phyloP scores from a whole-genome alignment of 2,888 invertebrate species.

The Dermolepida albohirtum region DNA sequence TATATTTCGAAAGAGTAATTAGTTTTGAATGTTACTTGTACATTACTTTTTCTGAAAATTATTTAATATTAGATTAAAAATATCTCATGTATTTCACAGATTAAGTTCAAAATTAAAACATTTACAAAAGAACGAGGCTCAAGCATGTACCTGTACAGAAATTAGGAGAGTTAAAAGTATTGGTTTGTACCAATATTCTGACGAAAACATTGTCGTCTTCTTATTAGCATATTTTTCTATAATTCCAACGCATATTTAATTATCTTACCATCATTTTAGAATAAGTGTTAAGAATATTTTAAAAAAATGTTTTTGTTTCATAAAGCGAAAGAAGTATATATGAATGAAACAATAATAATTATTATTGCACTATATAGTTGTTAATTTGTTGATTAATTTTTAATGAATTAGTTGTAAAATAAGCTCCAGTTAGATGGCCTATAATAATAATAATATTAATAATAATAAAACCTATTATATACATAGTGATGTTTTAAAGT shows the following conservation, averaged over 20 bases:
- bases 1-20: too few species aligned
- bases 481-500: slow-evolving; percentile 42
- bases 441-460: slow-evolving; percentile 30
- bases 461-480: slow-evolving; percentile 24
- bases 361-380: slow-evolving; percentile 39
- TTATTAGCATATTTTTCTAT: too few species aligned
- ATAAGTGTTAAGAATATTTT: slow-evolving; percentile 28
- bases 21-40: too few species aligned
- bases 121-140: too few species aligned
- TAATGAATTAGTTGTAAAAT: slow-evolving; percentile 43
- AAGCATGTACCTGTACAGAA: too few species aligned
- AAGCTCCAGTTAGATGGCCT: slow-evolving; percentile 44
- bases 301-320: slow-evolving; percentile 29
- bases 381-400: slow-evolving; percentile 44
- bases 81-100: too few species aligned
- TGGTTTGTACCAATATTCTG: too few species aligned
- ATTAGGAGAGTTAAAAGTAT: too few species aligned
- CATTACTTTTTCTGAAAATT: too few species aligned
- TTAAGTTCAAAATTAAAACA: too few species aligned
- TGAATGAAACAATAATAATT: slow-evolving; percentile 25
- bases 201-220: too few species aligned
- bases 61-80: too few species aligned
- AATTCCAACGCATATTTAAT: slow-evolving; percentile 17
- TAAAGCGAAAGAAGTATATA: slow-evolving; percentile 20
- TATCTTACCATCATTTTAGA: slow-evolving; percentile 20